Evolutionary conservation across 2,113 vertebrate species (phyloP).

Genomic region (Varanus salvator): DNA sequence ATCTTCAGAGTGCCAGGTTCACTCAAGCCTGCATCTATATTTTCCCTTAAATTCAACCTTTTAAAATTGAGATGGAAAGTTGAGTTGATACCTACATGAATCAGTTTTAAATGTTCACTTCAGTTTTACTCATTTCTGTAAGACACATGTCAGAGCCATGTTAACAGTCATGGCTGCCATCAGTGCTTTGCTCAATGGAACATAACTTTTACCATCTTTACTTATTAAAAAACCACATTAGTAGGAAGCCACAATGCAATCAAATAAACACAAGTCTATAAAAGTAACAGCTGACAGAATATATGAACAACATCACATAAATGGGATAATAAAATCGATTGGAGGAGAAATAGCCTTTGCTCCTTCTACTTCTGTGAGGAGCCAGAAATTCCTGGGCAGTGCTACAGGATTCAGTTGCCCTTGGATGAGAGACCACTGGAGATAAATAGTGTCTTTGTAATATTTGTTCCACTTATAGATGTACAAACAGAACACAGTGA

Average conservation of each 20-base stretch:
- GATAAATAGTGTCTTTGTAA: not conserved
- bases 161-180: not conserved
- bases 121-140: too few relatives aligned
- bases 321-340: not conserved
- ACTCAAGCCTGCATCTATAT: not conserved
- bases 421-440: not conserved
- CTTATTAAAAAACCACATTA: too few relatives aligned
- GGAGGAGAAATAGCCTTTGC: not conserved
- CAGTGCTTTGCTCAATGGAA: not conserved
- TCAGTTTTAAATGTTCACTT: not conserved
- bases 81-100: not conserved
- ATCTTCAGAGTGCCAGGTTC: not conserved
- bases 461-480: slow-evolving; percentile 5
- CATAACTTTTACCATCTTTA: not conserved
- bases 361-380: not conserved
- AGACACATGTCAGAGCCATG: not conserved
- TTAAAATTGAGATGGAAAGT: not conserved
- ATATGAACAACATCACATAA: not conserved
- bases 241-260: not conserved
- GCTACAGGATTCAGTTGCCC: not conserved
- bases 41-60: not conserved
- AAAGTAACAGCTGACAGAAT: not conserved
- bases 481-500: not conserved
- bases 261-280: not conserved
- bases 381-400: not conserved